Evolutionary conservation across 30 jellyfish, hydroid and myxozoan genomes (phyloP).

Genomic region (Haliclystus octoradiatus): DNA sequence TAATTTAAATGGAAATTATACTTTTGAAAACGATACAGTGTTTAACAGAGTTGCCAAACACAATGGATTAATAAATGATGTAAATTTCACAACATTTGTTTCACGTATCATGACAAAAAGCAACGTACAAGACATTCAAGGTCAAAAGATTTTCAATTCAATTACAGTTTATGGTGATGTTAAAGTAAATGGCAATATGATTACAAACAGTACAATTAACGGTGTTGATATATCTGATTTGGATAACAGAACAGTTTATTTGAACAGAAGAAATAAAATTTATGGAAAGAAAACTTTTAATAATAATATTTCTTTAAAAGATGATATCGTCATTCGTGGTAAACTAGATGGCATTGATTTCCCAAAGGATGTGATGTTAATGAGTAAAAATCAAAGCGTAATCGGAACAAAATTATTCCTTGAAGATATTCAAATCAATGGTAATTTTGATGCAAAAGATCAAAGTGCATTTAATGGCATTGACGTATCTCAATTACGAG

Average conservation of each 20-base stretch:
- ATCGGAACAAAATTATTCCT: slow-evolving; percentile 25
- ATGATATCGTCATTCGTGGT: slow-evolving; percentile 3
- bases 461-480: slow-evolving; percentile 39
- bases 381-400: slow-evolving; percentile 28
- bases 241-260: slow-evolving; percentile 14
- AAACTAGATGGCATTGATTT: slow-evolving; percentile 29
- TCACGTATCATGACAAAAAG: slow-evolving; percentile 29
- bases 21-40: slow-evolving; percentile 10
- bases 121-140: slow-evolving; percentile 33
- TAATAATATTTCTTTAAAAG: slow-evolving; percentile 2
- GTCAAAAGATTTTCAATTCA: slow-evolving; percentile 20
- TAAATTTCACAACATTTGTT: slow-evolving; percentile 24
- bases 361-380: slow-evolving; percentile 30
- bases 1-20: background rate
- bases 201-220: slow-evolving; percentile 26
- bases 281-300: slow-evolving; percentile 24
- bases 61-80: slow-evolving; percentile 15
- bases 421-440: slow-evolving; percentile 24
- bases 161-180: slow-evolving; percentile 8
- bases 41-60: slow-evolving; percentile 4
- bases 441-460: slow-evolving; percentile 22
- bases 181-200: slow-evolving; percentile 5
- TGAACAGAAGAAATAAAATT: slow-evolving; percentile 43
- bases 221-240: slow-evolving; percentile 27
- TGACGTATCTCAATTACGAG: slow-evolving; percentile 34